Base-by-base conservation (phyloP, 2,888 invertebrate species). In the Auanema freiburgensis region DNA sequence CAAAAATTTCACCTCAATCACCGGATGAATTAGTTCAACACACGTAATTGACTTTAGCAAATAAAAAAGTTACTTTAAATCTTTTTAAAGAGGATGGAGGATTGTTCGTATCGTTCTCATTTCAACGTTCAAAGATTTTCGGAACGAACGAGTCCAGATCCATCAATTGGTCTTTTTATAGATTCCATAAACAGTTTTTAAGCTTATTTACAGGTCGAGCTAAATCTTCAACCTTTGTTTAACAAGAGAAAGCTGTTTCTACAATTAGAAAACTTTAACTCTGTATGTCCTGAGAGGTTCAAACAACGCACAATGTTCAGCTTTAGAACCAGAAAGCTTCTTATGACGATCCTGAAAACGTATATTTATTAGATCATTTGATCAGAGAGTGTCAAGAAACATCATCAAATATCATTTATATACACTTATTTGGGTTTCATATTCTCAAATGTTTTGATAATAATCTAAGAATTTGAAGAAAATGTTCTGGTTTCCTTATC, bases 231-330 rank as follows among this genome's bases (percentile, higher is more conserved):
- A 44, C 57, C 66, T 40, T 25, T 64, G 12, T 66, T 66, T 0
- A 41, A 59, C 2, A 64, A 67, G 42, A 67, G 65, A 44, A 51
- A 50, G 41, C 42, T 67, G 42, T 55, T 67, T 16, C 46, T 69
- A n/a, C 69, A 69, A 60, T 50, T 72, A n/a, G 72, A 72, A 49
- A 70, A 72, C 54, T 70, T 72, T 49, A 70, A 59, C 57, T 68
- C 60, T 62, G 72, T 70, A 41, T 46, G 8, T 5, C 8, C 8
- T 2, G 5, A 18, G 5, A 46, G 46, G 6, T 21, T 46, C 11
- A 14, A 43, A 0, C 16, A 46, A 46, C 6, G 11, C 8, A 8
- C 8, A 1, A 46, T 8, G 5, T 11, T 5, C 11, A 21, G 46
- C 24, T 63, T 55, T 54, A 69, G 72, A 67, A 65, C 44, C 58